phyloP scores from a whole-genome alignment of 2,888 invertebrate genomes.

The Chrysolina americana region DNA sequence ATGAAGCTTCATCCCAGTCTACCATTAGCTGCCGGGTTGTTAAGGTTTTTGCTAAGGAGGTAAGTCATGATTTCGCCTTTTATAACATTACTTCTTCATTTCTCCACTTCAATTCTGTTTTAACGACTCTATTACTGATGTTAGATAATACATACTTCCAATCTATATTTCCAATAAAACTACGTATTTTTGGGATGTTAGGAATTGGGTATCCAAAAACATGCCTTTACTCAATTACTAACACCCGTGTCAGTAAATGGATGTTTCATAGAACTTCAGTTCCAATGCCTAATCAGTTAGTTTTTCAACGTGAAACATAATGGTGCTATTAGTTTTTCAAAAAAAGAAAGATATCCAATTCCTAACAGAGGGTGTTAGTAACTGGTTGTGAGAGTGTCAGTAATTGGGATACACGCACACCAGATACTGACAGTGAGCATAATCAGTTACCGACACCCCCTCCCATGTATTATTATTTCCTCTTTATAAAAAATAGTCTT shows the following conservation, averaged over 20 bases:
- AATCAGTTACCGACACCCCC: not conserved
- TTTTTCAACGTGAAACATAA: not conserved
- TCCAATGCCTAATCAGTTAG: not conserved
- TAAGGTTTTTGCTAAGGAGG: not conserved
- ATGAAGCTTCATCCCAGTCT: too few species aligned
- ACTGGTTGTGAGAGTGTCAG: not conserved
- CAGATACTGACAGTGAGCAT: too few species aligned
- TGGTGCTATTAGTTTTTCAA: not conserved
- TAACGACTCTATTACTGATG: not conserved
- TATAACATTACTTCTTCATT: not conserved
- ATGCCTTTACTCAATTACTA: too few species aligned
- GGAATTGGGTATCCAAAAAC: too few species aligned
- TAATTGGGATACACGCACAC: not conserved
- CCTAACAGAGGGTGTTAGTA: not conserved
- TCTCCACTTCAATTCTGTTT: not conserved
- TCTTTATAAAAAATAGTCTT: not conserved
- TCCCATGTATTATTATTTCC: not conserved
- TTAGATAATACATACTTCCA: not conserved
- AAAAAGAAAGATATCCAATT: not conserved
- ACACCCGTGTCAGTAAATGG: not conserved
- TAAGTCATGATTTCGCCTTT: not conserved
- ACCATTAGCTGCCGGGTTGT: too few species aligned
- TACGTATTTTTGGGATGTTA: too few species aligned
- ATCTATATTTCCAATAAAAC: not conserved
- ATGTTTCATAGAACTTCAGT: not conserved